phyloP scores from a whole-genome alignment of 2,113 vertebrate species.

The Urocolius indicus region DNA sequence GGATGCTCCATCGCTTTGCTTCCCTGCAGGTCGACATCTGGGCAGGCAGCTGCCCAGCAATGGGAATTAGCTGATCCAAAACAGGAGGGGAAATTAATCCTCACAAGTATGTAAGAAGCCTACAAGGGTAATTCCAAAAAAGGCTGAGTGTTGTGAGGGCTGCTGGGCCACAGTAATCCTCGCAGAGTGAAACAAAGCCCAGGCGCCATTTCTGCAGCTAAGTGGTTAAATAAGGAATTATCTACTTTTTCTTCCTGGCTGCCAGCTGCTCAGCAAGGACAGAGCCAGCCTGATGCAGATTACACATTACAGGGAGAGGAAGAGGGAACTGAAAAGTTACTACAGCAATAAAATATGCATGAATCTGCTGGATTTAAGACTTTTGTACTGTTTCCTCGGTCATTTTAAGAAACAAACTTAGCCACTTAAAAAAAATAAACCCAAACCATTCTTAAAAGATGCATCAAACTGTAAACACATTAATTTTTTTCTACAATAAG shows the following conservation, averaged over 20 bases:
- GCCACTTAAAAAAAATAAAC: neutral
- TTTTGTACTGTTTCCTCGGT: neutral
- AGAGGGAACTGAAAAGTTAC: neutral
- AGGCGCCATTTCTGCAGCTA: neutral
- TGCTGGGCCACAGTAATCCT: neutral
- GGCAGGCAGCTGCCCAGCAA: neutral
- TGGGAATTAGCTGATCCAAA: neutral
- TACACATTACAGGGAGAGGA: neutral
- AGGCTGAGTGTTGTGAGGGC: neutral
- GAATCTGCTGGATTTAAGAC: neutral
- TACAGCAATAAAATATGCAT: neutral
- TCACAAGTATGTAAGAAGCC: neutral
- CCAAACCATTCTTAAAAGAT: neutral
- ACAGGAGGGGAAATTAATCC: slow-evolving; percentile 9
- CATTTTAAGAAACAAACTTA: neutral
- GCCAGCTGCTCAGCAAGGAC: neutral
- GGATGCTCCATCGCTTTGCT: neutral
- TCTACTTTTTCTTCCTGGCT: neutral
- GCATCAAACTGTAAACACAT: neutral
- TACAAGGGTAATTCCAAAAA: slow-evolving; percentile 6
- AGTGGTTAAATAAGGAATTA: slow-evolving; percentile 29
- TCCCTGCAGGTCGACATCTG: neutral
- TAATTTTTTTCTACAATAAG: neutral
- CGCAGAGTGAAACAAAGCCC: neutral
- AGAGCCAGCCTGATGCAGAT: neutral